A percentile compares a stretch with the other conserved stretches of the same genome.
phyloP scores from a whole-genome alignment of 2,113 vertebrate genomes.

The Holacanthus passer region DNA sequence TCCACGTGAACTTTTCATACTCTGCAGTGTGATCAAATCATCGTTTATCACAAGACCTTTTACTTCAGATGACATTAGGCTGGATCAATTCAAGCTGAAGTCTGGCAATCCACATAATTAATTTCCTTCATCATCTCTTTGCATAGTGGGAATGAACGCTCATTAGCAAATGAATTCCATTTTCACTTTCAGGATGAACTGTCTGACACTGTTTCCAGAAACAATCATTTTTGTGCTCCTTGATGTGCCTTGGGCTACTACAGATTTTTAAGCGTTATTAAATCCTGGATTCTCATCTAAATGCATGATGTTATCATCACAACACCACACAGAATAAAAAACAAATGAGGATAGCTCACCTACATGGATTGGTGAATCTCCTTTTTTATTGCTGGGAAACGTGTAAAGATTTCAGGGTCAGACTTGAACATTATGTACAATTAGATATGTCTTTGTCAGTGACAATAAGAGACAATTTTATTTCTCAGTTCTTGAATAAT shows the following conservation, averaged over 20 bases:
- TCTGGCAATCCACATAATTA: conserved; percentile 29
- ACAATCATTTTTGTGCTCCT: neutral
- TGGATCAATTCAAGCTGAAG: conserved; percentile 9
- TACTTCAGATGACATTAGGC: conserved; percentile 6
- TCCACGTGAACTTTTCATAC: neutral
- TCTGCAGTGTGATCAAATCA: neutral
- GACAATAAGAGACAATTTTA: neutral
- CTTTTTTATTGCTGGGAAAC: neutral
- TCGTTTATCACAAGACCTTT: conserved; percentile 6
- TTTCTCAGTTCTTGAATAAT: neutral
- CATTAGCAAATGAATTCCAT: conserved; percentile 11
- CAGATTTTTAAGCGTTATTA: neutral
- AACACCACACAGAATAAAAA: neutral
- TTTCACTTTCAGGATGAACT: neutral
- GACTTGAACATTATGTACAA: no score
- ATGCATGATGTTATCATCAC: neutral
- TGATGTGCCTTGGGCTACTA: neutral
- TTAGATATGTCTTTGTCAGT: neutral
- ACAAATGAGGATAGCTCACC: neutral
- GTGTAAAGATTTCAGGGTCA: neutral
- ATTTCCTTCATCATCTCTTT: conserved; percentile 13
- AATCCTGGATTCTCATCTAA: neutral
- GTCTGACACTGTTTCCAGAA: neutral
- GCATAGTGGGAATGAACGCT: neutral
- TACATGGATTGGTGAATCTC: neutral